Evolutionary conservation across 1,140 invertebrate genomes (phyloP).

Genomic region (Cotesia glomerata): DNA sequence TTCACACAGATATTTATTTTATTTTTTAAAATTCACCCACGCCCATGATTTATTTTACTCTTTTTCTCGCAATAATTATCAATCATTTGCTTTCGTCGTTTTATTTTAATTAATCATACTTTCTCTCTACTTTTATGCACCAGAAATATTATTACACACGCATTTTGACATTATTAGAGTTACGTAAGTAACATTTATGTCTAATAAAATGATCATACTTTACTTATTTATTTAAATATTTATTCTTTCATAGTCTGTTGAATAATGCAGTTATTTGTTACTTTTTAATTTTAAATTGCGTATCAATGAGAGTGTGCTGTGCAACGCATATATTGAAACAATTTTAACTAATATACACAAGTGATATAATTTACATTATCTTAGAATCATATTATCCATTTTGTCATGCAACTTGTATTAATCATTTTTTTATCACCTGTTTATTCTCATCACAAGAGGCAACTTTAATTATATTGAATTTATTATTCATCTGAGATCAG

Average conservation of each 20-base stretch:
- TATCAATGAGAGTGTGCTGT: constrained; percentile 20
- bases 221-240: constrained; percentile 13
- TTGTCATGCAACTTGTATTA: not conserved
- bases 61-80: constrained; percentile 28
- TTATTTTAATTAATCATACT: not conserved
- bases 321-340: constrained; percentile 46
- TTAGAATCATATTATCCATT: not conserved
- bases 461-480: not conserved
- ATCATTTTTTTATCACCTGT: not conserved
- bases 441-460: not conserved
- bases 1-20: not conserved
- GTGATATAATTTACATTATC: constrained; percentile 9
- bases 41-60: constrained; percentile 19
- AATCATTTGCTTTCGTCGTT: not conserved
- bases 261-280: constrained; percentile 27
- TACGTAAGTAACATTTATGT: constrained; percentile 10
- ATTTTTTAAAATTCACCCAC: constrained; percentile 29
- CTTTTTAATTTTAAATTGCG: constrained; percentile 12
- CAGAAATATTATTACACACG: constrained; percentile 3
- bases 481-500: not conserved
- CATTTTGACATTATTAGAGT: not conserved
- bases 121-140: constrained; percentile 16
- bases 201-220: constrained; percentile 6
- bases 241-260: constrained; percentile 22
- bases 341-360: constrained; percentile 49